Evolutionary conservation across 2,888 invertebrate species (phyloP).

Genomic region (Drosophila eohydei): DNA sequence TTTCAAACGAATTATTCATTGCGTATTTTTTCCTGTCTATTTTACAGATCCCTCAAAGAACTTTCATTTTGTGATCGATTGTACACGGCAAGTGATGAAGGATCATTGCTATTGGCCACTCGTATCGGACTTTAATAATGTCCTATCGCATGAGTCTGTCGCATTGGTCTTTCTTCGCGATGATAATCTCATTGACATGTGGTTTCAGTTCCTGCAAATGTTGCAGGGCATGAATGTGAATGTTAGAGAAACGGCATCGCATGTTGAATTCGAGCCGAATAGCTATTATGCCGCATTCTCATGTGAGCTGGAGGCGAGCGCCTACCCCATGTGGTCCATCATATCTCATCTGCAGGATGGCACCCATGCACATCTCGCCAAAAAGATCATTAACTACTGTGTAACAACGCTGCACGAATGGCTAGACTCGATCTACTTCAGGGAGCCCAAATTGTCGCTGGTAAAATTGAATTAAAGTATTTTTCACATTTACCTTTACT

Average conservation of each 20-base stretch:
- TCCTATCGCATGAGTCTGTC: slow-evolving; percentile 96
- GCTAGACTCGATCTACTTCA: slow-evolving; percentile 93
- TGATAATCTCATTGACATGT: slow-evolving; percentile 95
- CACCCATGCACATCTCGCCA: slow-evolving; percentile 90
- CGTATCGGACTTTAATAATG: slow-evolving; percentile 98
- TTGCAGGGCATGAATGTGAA: slow-evolving; percentile 99
- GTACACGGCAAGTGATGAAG: slow-evolving; percentile 96
- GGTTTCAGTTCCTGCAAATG: slow-evolving; percentile 97
- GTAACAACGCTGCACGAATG: slow-evolving; percentile 93
- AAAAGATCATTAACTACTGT: slow-evolving; percentile 91
- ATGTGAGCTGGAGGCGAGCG: slow-evolving; percentile 98
- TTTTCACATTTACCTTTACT: not conserved
- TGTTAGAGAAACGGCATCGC: slow-evolving; percentile 94
- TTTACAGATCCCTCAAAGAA: slow-evolving; percentile 89
- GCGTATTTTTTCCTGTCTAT: slow-evolving; percentile 12
- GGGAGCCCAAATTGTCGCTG: slow-evolving; percentile 87
- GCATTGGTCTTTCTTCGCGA: slow-evolving; percentile 95
- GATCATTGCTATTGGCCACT: slow-evolving; percentile 99
- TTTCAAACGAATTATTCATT: not conserved
- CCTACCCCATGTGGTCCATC: slow-evolving; percentile 99
- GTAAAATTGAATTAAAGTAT: slow-evolving; percentile 37
- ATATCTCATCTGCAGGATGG: slow-evolving; percentile 93
- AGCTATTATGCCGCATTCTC: slow-evolving; percentile 99
- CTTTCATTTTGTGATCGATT: slow-evolving; percentile 96
- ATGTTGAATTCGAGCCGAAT: slow-evolving; percentile 98